These are phyloP conservation scores for Chrysolina oricalcia DNA, from an alignment of 2,888 invertebrate species.

Conservation along the genomic window DNA sequence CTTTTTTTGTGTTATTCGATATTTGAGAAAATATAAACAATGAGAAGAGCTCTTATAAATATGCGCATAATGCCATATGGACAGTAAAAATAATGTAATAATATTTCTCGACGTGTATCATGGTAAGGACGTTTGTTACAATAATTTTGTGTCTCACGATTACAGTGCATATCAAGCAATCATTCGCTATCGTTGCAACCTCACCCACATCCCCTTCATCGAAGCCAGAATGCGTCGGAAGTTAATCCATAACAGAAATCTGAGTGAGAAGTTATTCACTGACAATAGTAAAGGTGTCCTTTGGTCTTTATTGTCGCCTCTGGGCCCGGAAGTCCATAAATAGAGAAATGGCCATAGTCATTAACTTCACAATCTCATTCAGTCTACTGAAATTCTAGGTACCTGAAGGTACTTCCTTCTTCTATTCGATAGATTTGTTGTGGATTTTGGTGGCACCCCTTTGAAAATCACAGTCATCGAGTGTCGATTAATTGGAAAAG, in stretches of 20 bases:
- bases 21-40: too few species aligned
- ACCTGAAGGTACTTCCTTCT: conserved; percentile 21
- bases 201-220: background rate
- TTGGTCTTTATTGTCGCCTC: conserved; percentile 48
- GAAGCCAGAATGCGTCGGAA: conserved; percentile 1
- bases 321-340: conserved; percentile 57
- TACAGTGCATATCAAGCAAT: too few species aligned
- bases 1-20: too few species aligned
- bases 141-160: too few species aligned
- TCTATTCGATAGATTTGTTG: conserved; percentile 20
- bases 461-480: conserved; percentile 21
- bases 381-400: conserved; percentile 17
- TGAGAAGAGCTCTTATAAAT: too few species aligned
- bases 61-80: too few species aligned
- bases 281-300: conserved; percentile 43
- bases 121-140: too few species aligned
- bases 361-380: conserved; percentile 49
- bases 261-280: conserved; percentile 24
- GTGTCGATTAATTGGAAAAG: background rate
- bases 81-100: too few species aligned
- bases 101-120: too few species aligned
- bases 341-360: conserved; percentile 56
- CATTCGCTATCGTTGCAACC: too few species aligned
- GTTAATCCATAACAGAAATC: conserved; percentile 25
- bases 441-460: background rate